Conservation (phyloP, 1,140 invertebrate genomes). For the Argopecten irradians region DNA sequence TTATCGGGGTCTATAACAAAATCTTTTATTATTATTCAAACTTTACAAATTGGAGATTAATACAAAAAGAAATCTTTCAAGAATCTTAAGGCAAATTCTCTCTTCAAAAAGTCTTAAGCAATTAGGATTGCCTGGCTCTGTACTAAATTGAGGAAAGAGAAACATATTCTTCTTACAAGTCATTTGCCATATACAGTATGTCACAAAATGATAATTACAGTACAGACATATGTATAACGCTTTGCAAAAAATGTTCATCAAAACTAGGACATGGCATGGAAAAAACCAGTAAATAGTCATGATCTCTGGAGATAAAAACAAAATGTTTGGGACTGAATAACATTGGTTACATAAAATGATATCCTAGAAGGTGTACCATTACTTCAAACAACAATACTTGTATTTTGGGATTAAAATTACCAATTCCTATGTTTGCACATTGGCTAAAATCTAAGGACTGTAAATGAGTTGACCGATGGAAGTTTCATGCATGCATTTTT, state of each 20-base stretch:
- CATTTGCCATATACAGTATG: no score
- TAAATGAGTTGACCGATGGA: no score
- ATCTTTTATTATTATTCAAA: no score
- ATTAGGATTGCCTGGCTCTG: not conserved
- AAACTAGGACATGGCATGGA: not conserved
- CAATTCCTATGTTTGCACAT: not conserved
- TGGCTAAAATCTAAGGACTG: no score
- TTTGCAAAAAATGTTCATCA: not conserved
- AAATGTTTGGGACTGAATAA: not conserved
- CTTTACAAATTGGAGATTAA: no score
- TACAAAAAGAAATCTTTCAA: not conserved
- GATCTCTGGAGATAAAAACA: not conserved
- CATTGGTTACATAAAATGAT: not conserved
- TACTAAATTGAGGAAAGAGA: not conserved
- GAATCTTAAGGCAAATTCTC: not conserved
- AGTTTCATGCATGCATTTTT: not conserved
- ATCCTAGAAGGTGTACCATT: not conserved
- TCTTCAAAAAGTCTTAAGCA: not conserved
- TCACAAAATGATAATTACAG: not conserved
- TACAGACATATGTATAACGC: not conserved
- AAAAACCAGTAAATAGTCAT: not conserved
- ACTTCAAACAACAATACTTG: not conserved
- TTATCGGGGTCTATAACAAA: no score
- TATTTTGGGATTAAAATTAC: not conserved
- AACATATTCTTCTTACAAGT: not conserved